These are phyloP conservation scores for Heliconius hortense DNA, from an alignment of 2,888 invertebrate genomes.

Conservation along the genomic window DNA sequence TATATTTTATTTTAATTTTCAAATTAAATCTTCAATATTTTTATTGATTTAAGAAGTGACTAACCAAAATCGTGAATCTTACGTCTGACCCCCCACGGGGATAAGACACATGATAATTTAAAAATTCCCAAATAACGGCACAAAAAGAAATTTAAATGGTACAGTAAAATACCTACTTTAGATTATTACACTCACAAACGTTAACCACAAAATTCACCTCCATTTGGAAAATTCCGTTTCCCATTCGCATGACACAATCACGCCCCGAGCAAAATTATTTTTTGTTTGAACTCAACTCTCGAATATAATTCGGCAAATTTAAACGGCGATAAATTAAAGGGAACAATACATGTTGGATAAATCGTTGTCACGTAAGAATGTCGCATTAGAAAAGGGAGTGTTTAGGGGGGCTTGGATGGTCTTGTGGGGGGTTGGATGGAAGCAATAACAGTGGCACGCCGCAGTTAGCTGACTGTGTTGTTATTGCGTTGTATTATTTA, in stretches of 20 bases:
- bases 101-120: background rate
- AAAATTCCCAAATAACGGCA: background rate
- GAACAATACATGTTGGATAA: conserved; percentile 79
- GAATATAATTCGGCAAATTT: conserved; percentile 69
- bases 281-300: conserved; percentile 61
- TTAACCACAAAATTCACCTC: conserved; percentile 36
- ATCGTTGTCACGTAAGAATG: conserved; percentile 81
- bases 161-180: conserved; percentile 25
- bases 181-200: conserved; percentile 26
- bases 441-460: conserved; percentile 74
- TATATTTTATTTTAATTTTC: background rate
- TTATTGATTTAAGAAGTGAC: background rate
- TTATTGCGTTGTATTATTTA: conserved; percentile 78
- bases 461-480: conserved; percentile 69
- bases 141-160: background rate
- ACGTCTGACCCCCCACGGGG: background rate
- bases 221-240: conserved; percentile 35
- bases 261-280: conserved; percentile 49
- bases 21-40: background rate
- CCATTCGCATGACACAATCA: conserved; percentile 38
- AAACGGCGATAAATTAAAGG: conserved; percentile 72
- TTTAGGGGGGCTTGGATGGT: conserved; percentile 36
- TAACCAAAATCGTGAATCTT: background rate
- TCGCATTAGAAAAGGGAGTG: conserved; percentile 63
- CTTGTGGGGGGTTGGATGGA: conserved; percentile 45